Evolutionary conservation across 1,140 invertebrate species (phyloP).

Genomic region (Magallana angulata): DNA sequence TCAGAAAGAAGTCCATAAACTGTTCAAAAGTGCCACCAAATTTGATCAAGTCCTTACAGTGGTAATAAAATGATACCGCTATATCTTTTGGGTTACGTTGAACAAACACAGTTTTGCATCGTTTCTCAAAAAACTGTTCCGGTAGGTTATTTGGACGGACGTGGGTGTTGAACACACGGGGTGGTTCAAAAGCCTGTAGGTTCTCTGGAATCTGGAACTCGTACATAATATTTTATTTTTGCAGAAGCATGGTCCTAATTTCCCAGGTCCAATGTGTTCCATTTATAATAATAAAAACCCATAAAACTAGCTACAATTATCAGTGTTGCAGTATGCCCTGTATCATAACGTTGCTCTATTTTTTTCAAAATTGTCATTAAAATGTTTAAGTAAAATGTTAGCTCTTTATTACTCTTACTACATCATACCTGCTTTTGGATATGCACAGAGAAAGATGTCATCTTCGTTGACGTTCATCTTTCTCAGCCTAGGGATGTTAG

Average conservation of each 20-base stretch:
- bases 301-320: too few species aligned
- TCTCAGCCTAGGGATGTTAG: background rate
- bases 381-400: too few species aligned
- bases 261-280: slow-evolving; percentile 68
- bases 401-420: too few species aligned
- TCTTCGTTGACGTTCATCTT: background rate
- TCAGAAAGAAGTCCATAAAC: slow-evolving; percentile 4
- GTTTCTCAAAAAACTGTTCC: slow-evolving; percentile 50
- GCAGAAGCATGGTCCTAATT: slow-evolving; percentile 57
- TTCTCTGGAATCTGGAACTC: slow-evolving; percentile 55
- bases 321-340: too few species aligned
- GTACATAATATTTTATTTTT: slow-evolving; percentile 53
- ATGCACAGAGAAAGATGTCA: slow-evolving; percentile 32
- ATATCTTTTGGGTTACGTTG: slow-evolving; percentile 67
- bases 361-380: too few species aligned
- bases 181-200: slow-evolving; percentile 50
- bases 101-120: slow-evolving; percentile 61
- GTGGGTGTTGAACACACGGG: slow-evolving; percentile 67
- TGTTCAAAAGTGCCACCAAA: slow-evolving; percentile 5
- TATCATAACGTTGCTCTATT: too few species aligned
- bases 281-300: background rate
- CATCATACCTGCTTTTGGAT: slow-evolving; percentile 25
- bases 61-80: slow-evolving; percentile 63
- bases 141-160: slow-evolving; percentile 49
- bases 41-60: slow-evolving; percentile 1